phyloP scores from a whole-genome alignment of 2,797 vertebrate genomes.

The Sebastes hubbsi region DNA sequence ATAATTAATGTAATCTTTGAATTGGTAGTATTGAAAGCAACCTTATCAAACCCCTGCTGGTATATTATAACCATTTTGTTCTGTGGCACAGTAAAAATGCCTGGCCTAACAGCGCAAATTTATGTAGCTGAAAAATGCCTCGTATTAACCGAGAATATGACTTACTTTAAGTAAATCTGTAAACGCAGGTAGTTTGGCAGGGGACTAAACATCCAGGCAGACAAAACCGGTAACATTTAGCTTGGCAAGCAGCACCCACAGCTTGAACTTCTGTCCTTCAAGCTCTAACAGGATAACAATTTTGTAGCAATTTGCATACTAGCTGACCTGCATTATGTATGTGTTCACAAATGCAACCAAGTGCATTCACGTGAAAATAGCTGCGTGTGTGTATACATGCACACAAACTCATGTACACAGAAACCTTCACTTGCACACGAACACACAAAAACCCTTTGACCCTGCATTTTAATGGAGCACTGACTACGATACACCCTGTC shows the following conservation, averaged over 20 bases:
- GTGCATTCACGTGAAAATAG: slow-evolving; percentile 11
- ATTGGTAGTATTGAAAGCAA: background rate
- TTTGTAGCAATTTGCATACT: slow-evolving; percentile 32
- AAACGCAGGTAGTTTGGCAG: slow-evolving; percentile 3
- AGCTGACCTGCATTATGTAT: slow-evolving; percentile 38
- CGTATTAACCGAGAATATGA: background rate
- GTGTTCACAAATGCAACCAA: background rate
- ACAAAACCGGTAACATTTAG: slow-evolving; percentile 11
- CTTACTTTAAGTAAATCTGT: background rate
- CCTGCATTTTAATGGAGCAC: background rate
- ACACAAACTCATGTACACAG: background rate
- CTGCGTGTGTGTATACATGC: background rate
- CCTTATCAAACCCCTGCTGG: background rate
- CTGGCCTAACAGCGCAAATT: background rate
- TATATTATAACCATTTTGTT: background rate
- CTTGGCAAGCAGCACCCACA: background rate
- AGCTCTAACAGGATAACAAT: slow-evolving; percentile 31
- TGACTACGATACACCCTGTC: background rate
- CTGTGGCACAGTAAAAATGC: background rate
- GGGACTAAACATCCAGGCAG: background rate
- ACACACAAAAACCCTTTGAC: background rate
- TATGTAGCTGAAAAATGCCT: background rate
- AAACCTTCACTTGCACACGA: background rate
- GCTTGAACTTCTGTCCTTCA: slow-evolving; percentile 43
- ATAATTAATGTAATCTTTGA: slow-evolving; percentile 6